Evolutionary conservation across 30 jellyfish, hydroid and myxozoan species (phyloP).

Genomic region (Hydra vulgaris): DNA sequence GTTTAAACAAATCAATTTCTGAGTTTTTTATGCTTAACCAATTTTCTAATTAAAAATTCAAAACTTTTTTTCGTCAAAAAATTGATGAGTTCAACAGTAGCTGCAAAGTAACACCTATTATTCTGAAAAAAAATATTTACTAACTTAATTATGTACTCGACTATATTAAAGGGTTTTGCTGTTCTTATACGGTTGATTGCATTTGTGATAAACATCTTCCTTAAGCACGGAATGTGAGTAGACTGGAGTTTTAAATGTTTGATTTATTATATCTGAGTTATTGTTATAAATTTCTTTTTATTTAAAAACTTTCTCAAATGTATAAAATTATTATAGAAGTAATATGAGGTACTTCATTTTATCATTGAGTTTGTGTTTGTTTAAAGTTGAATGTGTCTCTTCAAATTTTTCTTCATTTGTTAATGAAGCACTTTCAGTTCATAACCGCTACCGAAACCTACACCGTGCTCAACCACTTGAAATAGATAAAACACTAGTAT

Average conservation of each 20-base stretch:
- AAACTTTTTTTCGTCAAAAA: no score
- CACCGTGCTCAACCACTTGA: slow-evolving; percentile 7
- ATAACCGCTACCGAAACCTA: slow-evolving; percentile 19
- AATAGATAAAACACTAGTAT: slow-evolving; percentile 11
- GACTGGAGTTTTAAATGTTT: not conserved
- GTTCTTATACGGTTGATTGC: not conserved
- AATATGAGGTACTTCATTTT: not conserved
- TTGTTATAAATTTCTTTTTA: no score
- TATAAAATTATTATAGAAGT: no score
- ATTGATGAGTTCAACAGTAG: no score
- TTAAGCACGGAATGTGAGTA: not conserved
- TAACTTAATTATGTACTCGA: no score
- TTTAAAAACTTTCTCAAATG: no score
- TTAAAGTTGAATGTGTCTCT: not conserved
- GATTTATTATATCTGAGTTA: not conserved
- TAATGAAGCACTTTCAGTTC: slow-evolving; percentile 11
- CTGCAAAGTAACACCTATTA: no score
- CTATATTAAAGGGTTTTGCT: not conserved
- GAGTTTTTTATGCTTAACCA: no score
- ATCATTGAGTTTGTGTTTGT: not conserved
- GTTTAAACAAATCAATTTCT: no score
- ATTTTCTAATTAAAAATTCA: no score
- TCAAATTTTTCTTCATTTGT: not conserved
- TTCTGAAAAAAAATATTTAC: no score
- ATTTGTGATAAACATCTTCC: not conserved